Evolutionary conservation across 2,113 vertebrate genomes (phyloP).

Genomic region (Pachyramphus minor): DNA sequence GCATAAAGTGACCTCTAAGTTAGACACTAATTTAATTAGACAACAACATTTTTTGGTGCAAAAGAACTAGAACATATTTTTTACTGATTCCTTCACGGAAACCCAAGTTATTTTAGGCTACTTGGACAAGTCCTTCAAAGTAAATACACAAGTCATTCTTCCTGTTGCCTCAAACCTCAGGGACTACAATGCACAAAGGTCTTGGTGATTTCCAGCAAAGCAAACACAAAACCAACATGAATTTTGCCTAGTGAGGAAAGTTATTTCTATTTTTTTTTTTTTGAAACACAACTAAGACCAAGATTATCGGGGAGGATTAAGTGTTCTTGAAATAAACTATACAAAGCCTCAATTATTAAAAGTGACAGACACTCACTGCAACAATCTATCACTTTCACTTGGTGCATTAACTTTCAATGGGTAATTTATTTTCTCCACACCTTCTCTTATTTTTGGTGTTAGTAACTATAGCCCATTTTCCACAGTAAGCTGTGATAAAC

Average conservation of each 20-base stretch:
- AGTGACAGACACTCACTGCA: not conserved
- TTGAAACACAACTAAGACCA: not conserved
- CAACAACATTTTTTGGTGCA: not conserved
- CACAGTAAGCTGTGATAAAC: not conserved
- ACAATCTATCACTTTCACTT: not conserved
- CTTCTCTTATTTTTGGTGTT: not conserved
- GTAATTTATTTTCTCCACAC: not conserved
- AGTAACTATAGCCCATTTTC: not conserved
- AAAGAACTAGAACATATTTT: not conserved
- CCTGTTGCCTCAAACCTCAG: not conserved
- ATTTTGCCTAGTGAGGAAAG: not conserved
- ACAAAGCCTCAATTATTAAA: not conserved
- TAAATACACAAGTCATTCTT: not conserved
- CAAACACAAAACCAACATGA: not conserved
- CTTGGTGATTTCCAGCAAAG: not conserved
- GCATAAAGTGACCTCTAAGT: not conserved
- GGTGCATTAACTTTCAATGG: not conserved
- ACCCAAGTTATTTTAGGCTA: not conserved
- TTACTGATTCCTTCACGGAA: not conserved
- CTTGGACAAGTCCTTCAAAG: not conserved
- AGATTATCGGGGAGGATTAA: not conserved
- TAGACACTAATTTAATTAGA: not conserved
- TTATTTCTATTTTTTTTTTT: not conserved
- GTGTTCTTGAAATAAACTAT: not conserved
- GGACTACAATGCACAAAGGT: not conserved